A percentile compares a stretch with the other conserved stretches of the same genome.
Evolutionary conservation across 2,888 invertebrate genomes (phyloP).

Genomic region (Andrena bucephala): DNA sequence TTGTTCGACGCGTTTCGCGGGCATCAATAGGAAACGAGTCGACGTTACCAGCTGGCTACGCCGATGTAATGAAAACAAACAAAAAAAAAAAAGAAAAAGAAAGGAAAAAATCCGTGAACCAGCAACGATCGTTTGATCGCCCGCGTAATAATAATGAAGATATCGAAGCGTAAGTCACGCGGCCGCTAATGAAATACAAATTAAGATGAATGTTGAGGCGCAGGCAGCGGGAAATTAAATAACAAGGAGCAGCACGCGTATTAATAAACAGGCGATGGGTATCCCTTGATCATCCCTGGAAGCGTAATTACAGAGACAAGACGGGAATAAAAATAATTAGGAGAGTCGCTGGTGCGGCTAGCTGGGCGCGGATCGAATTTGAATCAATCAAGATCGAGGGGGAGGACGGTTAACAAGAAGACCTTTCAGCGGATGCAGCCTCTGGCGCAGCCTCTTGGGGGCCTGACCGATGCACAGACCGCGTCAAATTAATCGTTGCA

Average conservation of each 20-base stretch:
- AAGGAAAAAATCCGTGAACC: slow-evolving; percentile 2
- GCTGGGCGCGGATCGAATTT: slow-evolving; percentile 3
- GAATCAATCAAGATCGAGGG: slow-evolving; percentile 41
- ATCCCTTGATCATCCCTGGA: slow-evolving; percentile 1
- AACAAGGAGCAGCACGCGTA: slow-evolving; percentile 12
- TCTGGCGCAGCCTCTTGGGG: not conserved
- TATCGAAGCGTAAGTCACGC: slow-evolving; percentile 36
- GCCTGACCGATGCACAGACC: slow-evolving; percentile 22
- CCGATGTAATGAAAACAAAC: not conserved
- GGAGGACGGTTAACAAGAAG: slow-evolving; percentile 10
- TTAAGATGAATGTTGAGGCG: slow-evolving; percentile 27
- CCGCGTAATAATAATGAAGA: slow-evolving; percentile 52
- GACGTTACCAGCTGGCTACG: not conserved
- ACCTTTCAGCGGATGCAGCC: not conserved
- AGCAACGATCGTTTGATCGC: slow-evolving; percentile 47
- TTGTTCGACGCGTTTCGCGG: slow-evolving; percentile 39
- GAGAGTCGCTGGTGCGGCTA: not conserved
- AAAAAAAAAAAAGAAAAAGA: too few relatives aligned
- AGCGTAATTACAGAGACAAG: slow-evolving; percentile 25
- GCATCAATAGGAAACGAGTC: slow-evolving; percentile 30
- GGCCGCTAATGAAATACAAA: slow-evolving; percentile 50
- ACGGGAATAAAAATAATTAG: slow-evolving; percentile 5
- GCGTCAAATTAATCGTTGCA: slow-evolving; percentile 55
- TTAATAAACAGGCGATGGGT: slow-evolving; percentile 9
- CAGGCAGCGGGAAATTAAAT: slow-evolving; percentile 12